phyloP scores from a whole-genome alignment of 2,797 vertebrate species.

The Euthynnus affinis region DNA sequence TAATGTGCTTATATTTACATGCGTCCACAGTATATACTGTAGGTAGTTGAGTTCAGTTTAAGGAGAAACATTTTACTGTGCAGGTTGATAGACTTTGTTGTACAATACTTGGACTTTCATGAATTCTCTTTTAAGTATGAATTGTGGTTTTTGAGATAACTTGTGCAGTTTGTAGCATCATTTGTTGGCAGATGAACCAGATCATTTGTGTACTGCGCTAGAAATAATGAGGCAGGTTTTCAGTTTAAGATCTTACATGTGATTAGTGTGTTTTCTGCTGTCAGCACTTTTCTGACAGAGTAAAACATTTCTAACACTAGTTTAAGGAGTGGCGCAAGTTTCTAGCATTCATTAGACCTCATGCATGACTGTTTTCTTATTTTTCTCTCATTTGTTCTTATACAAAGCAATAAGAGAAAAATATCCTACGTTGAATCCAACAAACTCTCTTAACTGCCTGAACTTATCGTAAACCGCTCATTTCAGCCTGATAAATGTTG shows the following conservation, averaged over 20 bases:
- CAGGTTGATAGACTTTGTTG: background rate
- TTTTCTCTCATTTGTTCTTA: no score
- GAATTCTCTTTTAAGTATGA: background rate
- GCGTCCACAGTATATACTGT: background rate
- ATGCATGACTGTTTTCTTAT: background rate
- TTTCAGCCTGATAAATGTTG: no score
- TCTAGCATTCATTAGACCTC: background rate
- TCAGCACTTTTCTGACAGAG: background rate
- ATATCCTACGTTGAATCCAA: no score
- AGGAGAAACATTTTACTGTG: background rate
- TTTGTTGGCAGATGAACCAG: no score
- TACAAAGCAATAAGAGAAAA: no score
- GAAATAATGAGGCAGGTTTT: background rate
- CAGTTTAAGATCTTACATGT: background rate
- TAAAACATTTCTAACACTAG: background rate
- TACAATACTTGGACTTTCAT: background rate
- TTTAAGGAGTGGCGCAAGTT: background rate
- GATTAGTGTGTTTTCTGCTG: background rate
- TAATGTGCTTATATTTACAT: background rate
- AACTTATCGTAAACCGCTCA: no score
- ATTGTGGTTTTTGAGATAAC: background rate
- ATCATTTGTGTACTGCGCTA: background rate
- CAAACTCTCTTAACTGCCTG: no score
- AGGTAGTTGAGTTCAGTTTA: background rate
- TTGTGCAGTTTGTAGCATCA: no score